Evolutionary conservation across 2,888 invertebrate genomes (phyloP), one percentile per base, ranked within the genome.

Genomic region (Barypeithes pellucidus): DNA sequence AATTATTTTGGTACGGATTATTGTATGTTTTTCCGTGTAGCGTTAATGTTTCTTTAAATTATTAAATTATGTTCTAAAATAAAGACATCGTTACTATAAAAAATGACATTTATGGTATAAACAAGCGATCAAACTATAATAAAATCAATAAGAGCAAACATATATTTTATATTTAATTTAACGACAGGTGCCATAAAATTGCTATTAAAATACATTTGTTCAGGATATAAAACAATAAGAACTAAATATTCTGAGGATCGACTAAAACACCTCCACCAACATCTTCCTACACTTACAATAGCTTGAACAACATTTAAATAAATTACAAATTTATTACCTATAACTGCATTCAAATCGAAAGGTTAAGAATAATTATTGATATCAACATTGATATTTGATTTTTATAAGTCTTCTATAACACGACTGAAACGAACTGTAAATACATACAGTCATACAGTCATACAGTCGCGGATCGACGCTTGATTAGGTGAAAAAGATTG

Each of bases 121-220:
- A n/a, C n/a, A n/a, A n/a, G n/a, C n/a, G n/a, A n/a, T n/a, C n/a
- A n/a, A n/a, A 16, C n/a, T 12, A 8, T 43, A 14, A 43, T 43
- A 14, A 43, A 43, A 16, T 43, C 16, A 43, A 43, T 43, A 43
- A 43, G 43, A 43, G 43, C 16, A 7, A 43, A 43, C 4, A 16
- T 43, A 43, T 43, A 43, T 43, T 14, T 16, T 16, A 14, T 43
- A 14, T 43, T 43, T 43, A 43, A 16, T 16, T 43, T 43, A 16
- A 43, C 43, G 43, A 43, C 43, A 43, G 43, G 43, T 43, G 43
- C n/a, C 14, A 43, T 43, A 43, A 43, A 43, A 43, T 14, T 14
- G 16, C n/a, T 43, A 16, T 16, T 43, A 43, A 43, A n/a, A 43
- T 43, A 16, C 2, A 29, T 43, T 43, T 3, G 1, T 7, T 43